Evolutionary conservation across 2,113 vertebrate genomes (phyloP), one percentile per base, ranked within the genome.

Genomic region (Peromyscus californicus): DNA sequence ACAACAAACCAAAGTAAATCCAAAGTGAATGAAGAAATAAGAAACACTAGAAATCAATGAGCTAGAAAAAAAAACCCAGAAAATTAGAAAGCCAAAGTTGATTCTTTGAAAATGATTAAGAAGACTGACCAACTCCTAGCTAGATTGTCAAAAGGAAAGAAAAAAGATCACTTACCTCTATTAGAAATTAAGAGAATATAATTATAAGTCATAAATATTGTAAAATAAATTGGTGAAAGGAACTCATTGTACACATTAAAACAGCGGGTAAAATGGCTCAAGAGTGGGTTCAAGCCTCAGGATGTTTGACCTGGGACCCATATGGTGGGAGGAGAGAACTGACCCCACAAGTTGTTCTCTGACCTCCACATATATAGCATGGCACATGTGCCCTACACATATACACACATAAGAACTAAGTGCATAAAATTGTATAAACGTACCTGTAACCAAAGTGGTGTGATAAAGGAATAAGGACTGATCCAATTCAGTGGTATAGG

Each of bases 1-100:
- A n/a, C 22, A 83, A 61, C 13, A 90, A 84, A 91, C 8, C 70
- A 90, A 86, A 88, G 8, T 65, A 89, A 82, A 89, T 75, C 22
- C 24, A 88, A 88, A 57, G 59, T 89, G 42, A 95, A 74, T 97
- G 45, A 87, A 95, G 79, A 84, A 91, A 76, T 88, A 80, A 75
- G 16, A 82, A 95, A 89, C 13, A 70, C 3, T 63, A 89, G 16
- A 91, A 80, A 54, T 91, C 11, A 94, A 22, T 87, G 31, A 95
- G 83, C 79, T 85, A 65, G 36, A 89, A 85, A 91, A 96, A 95
- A 21, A 7, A 69, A 26, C 8, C 65, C 21, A 95, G 26, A 95
- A 96, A 91, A 91, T 93, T 70, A 84, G 54, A 97, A 88, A 95
- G 5, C 51, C 26, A 57, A 75, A 95, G 29, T 63, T 94, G 24